These are phyloP conservation scores for Invenusta paracnida DNA, from an alignment of 2,888 invertebrate species.

Conservation along the genomic window DNA sequence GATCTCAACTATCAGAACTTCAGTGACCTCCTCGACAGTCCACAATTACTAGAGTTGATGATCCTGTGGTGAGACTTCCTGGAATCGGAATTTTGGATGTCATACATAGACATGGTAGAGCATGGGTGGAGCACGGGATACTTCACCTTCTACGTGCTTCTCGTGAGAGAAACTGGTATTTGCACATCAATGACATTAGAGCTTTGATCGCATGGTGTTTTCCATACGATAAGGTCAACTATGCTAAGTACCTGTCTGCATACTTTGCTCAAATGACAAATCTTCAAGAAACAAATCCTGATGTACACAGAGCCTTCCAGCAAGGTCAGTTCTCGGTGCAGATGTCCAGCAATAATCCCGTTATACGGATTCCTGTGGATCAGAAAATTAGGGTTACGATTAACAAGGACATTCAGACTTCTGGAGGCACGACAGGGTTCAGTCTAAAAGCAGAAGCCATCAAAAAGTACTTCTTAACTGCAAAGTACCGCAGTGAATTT, in stretches of 20 bases:
- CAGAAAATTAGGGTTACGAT: background rate
- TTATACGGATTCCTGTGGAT: background rate
- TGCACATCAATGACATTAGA: slow-evolving; percentile 16
- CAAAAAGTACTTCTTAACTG: background rate
- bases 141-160: slow-evolving; percentile 39
- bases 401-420: slow-evolving; percentile 1
- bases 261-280: slow-evolving; percentile 17
- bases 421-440: background rate
- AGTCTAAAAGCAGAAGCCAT: slow-evolving; percentile 17
- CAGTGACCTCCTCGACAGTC: background rate
- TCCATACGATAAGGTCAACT: slow-evolving; percentile 10
- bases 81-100: background rate
- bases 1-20: background rate
- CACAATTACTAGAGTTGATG: background rate
- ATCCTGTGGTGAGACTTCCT: background rate
- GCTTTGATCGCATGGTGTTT: slow-evolving; percentile 1
- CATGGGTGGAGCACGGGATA: slow-evolving; percentile 30
- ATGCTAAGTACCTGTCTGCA: slow-evolving; percentile 10
- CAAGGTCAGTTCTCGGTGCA: slow-evolving; percentile 14
- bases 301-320: slow-evolving; percentile 26
- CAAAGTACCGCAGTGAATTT: background rate
- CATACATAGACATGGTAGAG: background rate
- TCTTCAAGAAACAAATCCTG: slow-evolving; percentile 10
- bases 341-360: background rate
- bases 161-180: slow-evolving; percentile 17